Evolutionary conservation across 2,888 invertebrate genomes (phyloP), one percentile per base, ranked within the genome.

Genomic region (Trichacis sp.): DNA sequence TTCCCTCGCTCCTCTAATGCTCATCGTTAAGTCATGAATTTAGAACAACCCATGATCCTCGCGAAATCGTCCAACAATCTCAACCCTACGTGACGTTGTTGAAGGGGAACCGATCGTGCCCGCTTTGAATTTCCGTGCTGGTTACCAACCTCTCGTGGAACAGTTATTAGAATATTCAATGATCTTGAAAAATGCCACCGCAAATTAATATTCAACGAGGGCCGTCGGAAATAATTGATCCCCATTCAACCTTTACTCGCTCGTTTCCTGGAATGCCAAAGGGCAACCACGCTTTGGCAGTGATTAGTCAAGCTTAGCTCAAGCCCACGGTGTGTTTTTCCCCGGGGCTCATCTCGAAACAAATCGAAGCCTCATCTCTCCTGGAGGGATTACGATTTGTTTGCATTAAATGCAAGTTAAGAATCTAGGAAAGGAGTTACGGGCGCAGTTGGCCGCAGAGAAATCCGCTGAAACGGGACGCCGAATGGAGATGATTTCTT

Each of bases 301-400:
- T 79, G 79, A 79, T 80, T 79, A 79, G 77, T 80, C 80, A 80
- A 77, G 79, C 78, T 80, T 80, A 80, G 71, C 73, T 61, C 65
- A 65, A 73, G 68, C 66, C 60, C 53, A 63, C 71, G 47, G 53
- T 74, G 77, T 76, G 80, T 79, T 80, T 80, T 80, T 80, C 78
- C n/a, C 79, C 78, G 79, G 70, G 78, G 81, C 80, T 82, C 81
- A 80, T 81, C 82, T 81, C 55, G 67, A 72, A 80, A 82, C 80
- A 80, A 82, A 81, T 82, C 77, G 81, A 72, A 64, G 70, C 78
- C 75, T 76, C 77, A 80, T 78, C 73, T 74, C 76, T 71, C 73
- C 70, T n/a, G 57, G 66, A 63, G 69, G 80, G 82, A 82, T 82
- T 81, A 82, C 78, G 78, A 82, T 82, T 81, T 81, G 77, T 82